Conservation (phyloP, 1,140 invertebrate species). For the Apis laboriosa region DNA sequence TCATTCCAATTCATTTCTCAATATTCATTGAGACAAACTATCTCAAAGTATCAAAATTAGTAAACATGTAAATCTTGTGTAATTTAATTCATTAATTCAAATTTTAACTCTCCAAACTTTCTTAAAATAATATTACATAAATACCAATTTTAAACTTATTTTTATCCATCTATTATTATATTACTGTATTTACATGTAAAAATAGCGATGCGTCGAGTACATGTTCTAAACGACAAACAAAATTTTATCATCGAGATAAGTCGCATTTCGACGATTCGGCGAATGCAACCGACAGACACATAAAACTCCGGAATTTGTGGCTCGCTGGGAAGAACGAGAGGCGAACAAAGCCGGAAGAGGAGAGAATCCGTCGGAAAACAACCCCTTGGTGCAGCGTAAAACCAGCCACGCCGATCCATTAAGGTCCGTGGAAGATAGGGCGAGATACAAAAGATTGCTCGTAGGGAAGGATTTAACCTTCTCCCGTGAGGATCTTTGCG, state of each 20-base stretch:
- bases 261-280: constrained; percentile 8
- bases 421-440: constrained; percentile 55
- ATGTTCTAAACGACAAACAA: neutral
- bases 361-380: constrained; percentile 62
- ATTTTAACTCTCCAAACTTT: too few relatives aligned
- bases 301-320: constrained; percentile 70
- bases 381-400: constrained; percentile 62
- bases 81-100: too few relatives aligned
- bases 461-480: constrained; percentile 49
- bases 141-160: too few relatives aligned
- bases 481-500: constrained; percentile 33
- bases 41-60: too few relatives aligned
- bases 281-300: constrained; percentile 37
- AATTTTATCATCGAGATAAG: constrained; percentile 1
- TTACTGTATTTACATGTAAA: too few relatives aligned
- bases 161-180: too few relatives aligned
- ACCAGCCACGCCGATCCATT: constrained; percentile 71
- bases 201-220: neutral
- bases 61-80: too few relatives aligned
- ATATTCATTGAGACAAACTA: too few relatives aligned
- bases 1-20: too few relatives aligned
- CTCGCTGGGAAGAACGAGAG: constrained; percentile 48
- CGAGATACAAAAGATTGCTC: constrained; percentile 63
- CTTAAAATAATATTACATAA: too few relatives aligned
- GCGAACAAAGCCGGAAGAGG: constrained; percentile 58